A percentile compares a stretch with the other conserved stretches of the same genome.
Conservation (phyloP, 2,797 vertebrate genomes). For the Muscicapa comitata region DNA sequence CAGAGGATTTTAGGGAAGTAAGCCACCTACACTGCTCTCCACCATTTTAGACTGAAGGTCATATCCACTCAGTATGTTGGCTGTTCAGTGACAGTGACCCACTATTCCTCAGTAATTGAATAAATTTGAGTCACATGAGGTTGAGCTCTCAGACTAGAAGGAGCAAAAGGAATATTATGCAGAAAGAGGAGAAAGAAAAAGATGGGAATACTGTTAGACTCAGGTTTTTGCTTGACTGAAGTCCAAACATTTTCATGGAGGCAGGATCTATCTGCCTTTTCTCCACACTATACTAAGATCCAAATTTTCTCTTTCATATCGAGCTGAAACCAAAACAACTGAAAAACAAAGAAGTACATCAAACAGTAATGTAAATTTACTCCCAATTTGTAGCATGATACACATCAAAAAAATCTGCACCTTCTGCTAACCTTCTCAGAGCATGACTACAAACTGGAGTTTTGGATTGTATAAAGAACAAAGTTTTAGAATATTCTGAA, state of each 20-base stretch:
- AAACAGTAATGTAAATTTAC: neutral
- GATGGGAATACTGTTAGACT: neutral
- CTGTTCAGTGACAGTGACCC: neutral
- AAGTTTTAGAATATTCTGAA: neutral
- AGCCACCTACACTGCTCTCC: neutral
- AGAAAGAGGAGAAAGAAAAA: neutral
- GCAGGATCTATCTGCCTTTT: neutral
- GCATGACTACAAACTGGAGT: neutral
- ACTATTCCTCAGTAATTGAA: neutral
- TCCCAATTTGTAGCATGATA: neutral
- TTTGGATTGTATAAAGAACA: neutral
- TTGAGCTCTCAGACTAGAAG: neutral
- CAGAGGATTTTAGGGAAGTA: neutral
- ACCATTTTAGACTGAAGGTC: neutral
- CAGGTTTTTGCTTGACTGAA: neutral
- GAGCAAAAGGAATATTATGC: neutral
- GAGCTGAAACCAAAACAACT: neutral
- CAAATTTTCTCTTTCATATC: neutral
- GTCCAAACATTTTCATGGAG: neutral
- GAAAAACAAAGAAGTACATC: neutral
- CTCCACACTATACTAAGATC: neutral
- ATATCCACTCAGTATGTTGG: neutral
- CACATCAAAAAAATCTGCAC: neutral
- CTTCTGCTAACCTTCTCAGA: neutral
- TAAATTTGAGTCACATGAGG: neutral